A percentile compares a stretch with the other conserved stretches of the same genome.
phyloP scores from a whole-genome alignment of 2,888 invertebrate genomes.

The Drosophila meridiana region DNA sequence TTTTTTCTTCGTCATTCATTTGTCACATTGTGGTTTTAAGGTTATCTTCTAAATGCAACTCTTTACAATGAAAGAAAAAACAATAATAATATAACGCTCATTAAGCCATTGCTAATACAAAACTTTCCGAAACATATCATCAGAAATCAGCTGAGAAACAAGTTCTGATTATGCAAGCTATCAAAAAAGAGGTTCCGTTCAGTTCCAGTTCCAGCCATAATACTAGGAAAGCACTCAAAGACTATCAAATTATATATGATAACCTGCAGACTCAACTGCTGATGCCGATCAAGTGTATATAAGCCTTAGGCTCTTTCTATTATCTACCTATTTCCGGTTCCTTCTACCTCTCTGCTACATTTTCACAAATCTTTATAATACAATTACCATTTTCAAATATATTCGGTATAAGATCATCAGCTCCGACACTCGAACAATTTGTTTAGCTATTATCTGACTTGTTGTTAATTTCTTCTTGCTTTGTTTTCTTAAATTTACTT shows the following conservation, averaged over 20 bases:
- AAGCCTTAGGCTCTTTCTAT: background rate
- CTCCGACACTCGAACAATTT: background rate
- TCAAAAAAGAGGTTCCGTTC: background rate
- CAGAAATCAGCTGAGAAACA: background rate
- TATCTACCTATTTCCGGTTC: too few relatives aligned
- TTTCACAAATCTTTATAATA: background rate
- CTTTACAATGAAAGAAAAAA: too few relatives aligned
- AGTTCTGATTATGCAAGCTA: background rate
- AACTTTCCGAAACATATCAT: too few relatives aligned
- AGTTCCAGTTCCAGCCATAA: background rate
- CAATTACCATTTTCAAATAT: background rate
- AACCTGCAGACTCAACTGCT: background rate
- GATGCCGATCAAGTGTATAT: background rate
- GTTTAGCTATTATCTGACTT: too few relatives aligned
- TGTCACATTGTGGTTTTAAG: too few relatives aligned
- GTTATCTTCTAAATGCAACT: too few relatives aligned
- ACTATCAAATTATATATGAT: background rate
- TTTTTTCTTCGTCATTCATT: too few relatives aligned
- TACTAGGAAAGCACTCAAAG: background rate
- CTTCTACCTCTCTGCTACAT: too few relatives aligned
- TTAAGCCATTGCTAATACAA: too few relatives aligned
- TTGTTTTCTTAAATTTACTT: background rate
- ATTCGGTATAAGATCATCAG: background rate
- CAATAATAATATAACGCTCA: too few relatives aligned
- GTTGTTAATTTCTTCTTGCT: background rate